phyloP scores from a whole-genome alignment of 1,140 invertebrate species.

The Hydropsyche tenuis region DNA sequence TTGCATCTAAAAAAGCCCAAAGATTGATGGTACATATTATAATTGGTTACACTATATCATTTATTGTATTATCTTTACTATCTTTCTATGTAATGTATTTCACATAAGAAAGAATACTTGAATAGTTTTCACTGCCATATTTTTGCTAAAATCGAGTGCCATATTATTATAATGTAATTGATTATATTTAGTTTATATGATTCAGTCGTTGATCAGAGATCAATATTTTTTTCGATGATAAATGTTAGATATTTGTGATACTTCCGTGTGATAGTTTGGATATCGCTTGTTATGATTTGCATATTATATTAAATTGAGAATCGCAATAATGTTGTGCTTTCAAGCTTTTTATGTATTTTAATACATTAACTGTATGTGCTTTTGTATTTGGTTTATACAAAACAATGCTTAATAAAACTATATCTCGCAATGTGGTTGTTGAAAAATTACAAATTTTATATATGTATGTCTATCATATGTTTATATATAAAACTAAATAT shows the following conservation, averaged over 20 bases:
- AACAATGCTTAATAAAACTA: neutral
- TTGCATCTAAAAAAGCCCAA: constrained; percentile 43
- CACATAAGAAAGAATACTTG: neutral
- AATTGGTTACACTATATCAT: constrained; percentile 45
- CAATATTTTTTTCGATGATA: no score
- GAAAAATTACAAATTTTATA: no score
- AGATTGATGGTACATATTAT: constrained; percentile 44
- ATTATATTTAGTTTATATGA: neutral
- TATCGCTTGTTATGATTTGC: neutral
- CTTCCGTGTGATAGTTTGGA: neutral
- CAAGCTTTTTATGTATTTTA: neutral
- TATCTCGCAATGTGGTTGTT: neutral
- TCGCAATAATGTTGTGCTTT: neutral
- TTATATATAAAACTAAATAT: neutral
- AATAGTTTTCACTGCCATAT: constrained; percentile 9
- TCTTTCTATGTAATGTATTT: constrained; percentile 47
- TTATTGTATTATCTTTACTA: constrained; percentile 42
- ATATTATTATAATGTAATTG: neutral
- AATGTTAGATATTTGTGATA: neutral
- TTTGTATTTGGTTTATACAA: neutral
- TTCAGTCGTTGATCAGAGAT: neutral
- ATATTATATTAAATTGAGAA: neutral
- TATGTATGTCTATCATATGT: neutral
- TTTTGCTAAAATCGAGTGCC: constrained; percentile 1
- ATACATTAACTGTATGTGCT: neutral